A percentile compares a stretch with the other conserved stretches of the same genome.
These are phyloP conservation scores for Callipepla californica DNA, from an alignment of 2,113 vertebrate species.

Conservation along the genomic window DNA sequence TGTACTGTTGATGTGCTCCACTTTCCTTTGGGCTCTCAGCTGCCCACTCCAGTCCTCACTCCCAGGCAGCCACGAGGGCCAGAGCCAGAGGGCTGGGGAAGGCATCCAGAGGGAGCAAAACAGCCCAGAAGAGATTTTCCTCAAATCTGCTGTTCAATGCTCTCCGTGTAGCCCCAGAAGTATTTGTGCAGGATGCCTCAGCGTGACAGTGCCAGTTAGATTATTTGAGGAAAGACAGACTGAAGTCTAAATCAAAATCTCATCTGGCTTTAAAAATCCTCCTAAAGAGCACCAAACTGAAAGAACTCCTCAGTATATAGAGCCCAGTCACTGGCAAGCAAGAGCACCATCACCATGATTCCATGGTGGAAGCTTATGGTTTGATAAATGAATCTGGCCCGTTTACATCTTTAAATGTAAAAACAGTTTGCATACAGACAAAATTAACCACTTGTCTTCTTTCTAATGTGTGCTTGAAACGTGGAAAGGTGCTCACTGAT, in stretches of 20 bases:
- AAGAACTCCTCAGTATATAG: not conserved
- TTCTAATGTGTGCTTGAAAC: not conserved
- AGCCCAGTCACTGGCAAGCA: not conserved
- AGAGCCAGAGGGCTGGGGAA: not conserved
- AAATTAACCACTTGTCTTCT: not conserved
- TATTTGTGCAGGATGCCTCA: not conserved
- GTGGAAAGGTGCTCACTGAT: rapidly evolving
- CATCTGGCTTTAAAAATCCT: not conserved
- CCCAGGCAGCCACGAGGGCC: not conserved
- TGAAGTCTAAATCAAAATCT: not conserved
- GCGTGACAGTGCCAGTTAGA: not conserved
- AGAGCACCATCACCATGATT: not conserved
- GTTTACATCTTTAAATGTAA: not conserved
- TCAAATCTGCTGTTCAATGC: not conserved
- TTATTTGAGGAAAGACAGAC: not conserved
- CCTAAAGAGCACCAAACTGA: not conserved
- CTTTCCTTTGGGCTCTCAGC: not conserved
- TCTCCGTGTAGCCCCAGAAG: not conserved
- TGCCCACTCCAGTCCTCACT: not conserved
- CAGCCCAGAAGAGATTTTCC: not conserved
- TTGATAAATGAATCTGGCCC: not conserved
- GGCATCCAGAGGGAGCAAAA: not conserved
- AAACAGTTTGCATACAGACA: not conserved
- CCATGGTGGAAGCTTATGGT: not conserved
- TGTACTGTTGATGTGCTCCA: not conserved